phyloP scores from a whole-genome alignment of 2,113 vertebrate species.

The Arizona elegans region DNA sequence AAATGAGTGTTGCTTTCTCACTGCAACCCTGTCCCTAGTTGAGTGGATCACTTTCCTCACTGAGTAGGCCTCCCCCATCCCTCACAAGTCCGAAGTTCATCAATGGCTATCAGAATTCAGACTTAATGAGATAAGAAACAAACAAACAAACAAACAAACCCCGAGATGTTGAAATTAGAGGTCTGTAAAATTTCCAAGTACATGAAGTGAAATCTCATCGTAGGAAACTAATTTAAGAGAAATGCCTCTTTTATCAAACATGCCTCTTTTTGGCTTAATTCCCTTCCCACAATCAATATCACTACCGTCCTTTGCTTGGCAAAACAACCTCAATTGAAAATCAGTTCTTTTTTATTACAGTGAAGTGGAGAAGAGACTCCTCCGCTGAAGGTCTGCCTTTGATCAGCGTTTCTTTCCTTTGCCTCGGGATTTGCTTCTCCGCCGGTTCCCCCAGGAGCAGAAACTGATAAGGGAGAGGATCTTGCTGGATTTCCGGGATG shows the following conservation, averaged over 20 bases:
- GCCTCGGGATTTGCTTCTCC: neutral
- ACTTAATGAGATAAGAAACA: neutral
- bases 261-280: no score
- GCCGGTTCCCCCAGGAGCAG: conserved; percentile 6
- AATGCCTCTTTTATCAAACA: neutral
- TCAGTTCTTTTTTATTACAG: neutral
- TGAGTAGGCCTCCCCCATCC: neutral
- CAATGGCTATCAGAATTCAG: neutral
- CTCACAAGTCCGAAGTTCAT: neutral
- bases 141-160: no score
- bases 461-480: conserved; percentile 6
- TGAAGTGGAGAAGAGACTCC: neutral
- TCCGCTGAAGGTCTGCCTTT: neutral
- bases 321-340: neutral
- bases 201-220: neutral
- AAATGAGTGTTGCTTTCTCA: neutral
- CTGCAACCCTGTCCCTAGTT: neutral
- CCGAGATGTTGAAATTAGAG: neutral
- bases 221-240: neutral
- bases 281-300: neutral
- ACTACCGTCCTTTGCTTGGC: neutral
- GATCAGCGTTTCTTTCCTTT: conserved; percentile 19
- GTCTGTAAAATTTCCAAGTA: neutral
- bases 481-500: neutral
- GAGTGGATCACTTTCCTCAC: neutral